These are phyloP conservation scores for Ammospiza caudacuta DNA, from an alignment of 2,113 vertebrate species.

Conservation along the genomic window DNA sequence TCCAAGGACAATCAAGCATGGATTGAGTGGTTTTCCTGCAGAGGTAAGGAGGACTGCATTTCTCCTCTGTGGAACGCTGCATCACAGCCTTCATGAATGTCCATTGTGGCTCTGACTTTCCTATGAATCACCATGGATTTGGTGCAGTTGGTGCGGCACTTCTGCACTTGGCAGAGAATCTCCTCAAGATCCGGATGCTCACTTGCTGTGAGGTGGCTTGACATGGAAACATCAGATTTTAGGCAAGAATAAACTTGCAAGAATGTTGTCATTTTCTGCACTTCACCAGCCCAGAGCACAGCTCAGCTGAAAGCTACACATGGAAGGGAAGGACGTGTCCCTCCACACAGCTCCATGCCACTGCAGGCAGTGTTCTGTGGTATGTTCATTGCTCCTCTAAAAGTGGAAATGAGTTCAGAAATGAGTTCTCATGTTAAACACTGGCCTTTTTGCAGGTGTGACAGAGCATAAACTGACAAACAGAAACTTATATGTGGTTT, in stretches of 20 bases:
- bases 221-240: background rate
- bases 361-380: background rate
- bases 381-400: background rate
- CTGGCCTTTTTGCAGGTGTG: background rate
- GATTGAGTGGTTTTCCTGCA: background rate
- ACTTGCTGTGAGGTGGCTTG: background rate
- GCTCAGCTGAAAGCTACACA: background rate
- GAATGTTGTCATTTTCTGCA: background rate
- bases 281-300: background rate
- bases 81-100: background rate
- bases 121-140: fast-evolving
- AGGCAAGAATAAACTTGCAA: background rate
- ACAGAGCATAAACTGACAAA: background rate
- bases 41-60: background rate
- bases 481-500: background rate
- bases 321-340: background rate
- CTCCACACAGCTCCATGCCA: background rate
- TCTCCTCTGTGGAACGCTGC: fast-evolving
- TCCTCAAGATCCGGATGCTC: background rate
- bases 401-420: background rate
- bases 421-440: background rate
- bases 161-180: background rate
- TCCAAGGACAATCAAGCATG: background rate
- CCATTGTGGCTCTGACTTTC: background rate
- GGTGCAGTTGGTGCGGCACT: background rate